Evolutionary conservation across 2,113 vertebrate species (phyloP), one percentile per base, ranked within the genome.

Genomic region (Orientallactaga bullata): DNA sequence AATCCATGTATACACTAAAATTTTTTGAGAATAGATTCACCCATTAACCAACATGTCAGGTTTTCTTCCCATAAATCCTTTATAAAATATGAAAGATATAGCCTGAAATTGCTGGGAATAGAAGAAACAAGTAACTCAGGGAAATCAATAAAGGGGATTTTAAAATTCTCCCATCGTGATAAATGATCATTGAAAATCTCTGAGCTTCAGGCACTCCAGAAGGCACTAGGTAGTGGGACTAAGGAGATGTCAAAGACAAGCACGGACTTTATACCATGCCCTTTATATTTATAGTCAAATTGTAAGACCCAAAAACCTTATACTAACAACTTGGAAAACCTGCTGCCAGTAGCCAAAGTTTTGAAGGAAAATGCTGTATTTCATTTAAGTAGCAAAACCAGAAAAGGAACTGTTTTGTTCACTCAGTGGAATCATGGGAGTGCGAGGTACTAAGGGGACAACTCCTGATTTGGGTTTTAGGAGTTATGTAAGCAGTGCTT

Each of bases 31-130:
- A 37, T 42, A 32, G 17, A 47, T 88, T 77, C 26, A 26, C 28
- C 10, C 24, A 55, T 92, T 94, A 89, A 72, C 17, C 51, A 91
- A 42, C n/a, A 47, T 69, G 15, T 3, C n/a, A 76, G 47, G 51
- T 81, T 89, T 93, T 76, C 11, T 74, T 90, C 71, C 60, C 28
- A 42, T n/a, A 5, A 60, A 82, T 88, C 18, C 72, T 7, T 58
- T 81, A 32, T 8, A 63, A 93, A 92, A 63, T 72, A 73, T 92
- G 42, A 95, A 85, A 72, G 5, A 5, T 51, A 4, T 5, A 82
- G 3, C 26, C 66, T 63, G 30, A 76, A 95, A 83, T 84, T 79
- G 35, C 30, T 84, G 95, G 39, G 76, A 82, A 71, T 35, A 71
- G 32, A 76, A 61, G 32, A 85, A 85, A 69, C 30, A 58, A 26